Percentiles rank a stretch among this genome's conserved stretches.
These are phyloP conservation scores for Aporophyla lueneburgensis DNA, from an alignment of 2,888 invertebrate species.

Conservation along the genomic window DNA sequence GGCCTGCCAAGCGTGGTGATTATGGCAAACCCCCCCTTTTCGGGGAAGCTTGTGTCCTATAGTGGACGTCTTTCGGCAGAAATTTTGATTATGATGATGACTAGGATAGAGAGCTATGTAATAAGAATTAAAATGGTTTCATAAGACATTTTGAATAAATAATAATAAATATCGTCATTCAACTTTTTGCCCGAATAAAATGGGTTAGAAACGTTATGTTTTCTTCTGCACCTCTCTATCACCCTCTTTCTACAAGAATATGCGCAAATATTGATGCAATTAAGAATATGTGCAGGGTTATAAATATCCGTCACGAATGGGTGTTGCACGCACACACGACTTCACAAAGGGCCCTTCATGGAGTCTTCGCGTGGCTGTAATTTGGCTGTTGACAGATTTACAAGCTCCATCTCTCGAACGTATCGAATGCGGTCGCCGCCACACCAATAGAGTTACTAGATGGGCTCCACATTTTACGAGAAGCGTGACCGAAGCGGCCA, in stretches of 20 bases:
- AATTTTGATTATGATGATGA: no score
- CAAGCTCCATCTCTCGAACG: slow-evolving; percentile 75
- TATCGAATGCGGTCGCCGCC: slow-evolving; percentile 68
- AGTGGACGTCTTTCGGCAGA: no score
- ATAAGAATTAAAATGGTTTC: no score
- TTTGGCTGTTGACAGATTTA: slow-evolving; percentile 87
- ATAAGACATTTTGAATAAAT: background rate
- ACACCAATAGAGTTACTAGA: slow-evolving; percentile 67
- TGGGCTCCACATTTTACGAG: slow-evolving; percentile 67
- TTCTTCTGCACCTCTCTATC: background rate
- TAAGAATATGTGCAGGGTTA: slow-evolving; percentile 45
- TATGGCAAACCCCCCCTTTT: no score
- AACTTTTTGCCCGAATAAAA: background rate
- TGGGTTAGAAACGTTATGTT: background rate
- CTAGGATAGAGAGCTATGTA: no score
- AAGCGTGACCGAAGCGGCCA: slow-evolving; percentile 66
- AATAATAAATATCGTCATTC: background rate
- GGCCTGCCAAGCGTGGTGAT: no score
- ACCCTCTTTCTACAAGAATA: background rate
- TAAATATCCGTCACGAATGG: slow-evolving; percentile 68
- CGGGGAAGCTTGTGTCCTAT: no score
- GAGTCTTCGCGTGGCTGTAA: slow-evolving; percentile 76
- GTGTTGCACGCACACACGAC: slow-evolving; percentile 73
- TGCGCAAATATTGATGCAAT: slow-evolving; percentile 41
- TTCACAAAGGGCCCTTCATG: slow-evolving; percentile 72